These are phyloP conservation scores for Chamaea fasciata DNA, from an alignment of 2,113 vertebrate genomes.

Conservation along the genomic window DNA sequence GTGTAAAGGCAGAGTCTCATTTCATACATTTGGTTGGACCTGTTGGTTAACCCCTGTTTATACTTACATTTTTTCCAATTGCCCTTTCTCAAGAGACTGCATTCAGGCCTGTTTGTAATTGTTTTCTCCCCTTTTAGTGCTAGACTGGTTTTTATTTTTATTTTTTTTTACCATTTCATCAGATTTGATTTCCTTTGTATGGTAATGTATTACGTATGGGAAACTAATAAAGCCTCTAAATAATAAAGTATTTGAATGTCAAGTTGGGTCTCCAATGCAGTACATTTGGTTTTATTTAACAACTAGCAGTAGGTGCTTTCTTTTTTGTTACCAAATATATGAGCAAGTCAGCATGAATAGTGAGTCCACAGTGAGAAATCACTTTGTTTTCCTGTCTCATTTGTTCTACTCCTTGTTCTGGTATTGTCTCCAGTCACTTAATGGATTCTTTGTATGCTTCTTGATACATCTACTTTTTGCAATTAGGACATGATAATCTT, in stretches of 20 bases:
- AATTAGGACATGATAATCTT: background rate
- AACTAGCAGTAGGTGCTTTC: background rate
- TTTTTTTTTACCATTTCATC: background rate
- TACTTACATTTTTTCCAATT: background rate
- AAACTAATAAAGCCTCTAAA: constrained; percentile 25
- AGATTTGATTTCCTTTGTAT: constrained; percentile 25
- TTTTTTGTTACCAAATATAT: constrained; percentile 5
- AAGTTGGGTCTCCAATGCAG: background rate
- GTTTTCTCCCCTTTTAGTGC: background rate
- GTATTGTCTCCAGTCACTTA: background rate
- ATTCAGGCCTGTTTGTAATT: background rate
- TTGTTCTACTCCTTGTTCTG: background rate
- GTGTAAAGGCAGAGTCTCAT: background rate
- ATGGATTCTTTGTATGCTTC: background rate
- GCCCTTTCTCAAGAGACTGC: background rate
- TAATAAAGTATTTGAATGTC: constrained; percentile 7
- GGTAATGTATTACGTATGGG: background rate
- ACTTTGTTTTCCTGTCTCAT: background rate
- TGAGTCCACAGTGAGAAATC: background rate
- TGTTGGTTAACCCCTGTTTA: constrained; percentile 41
- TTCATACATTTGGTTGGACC: background rate
- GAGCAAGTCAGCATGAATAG: background rate
- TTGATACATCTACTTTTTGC: background rate
- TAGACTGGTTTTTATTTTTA: background rate
- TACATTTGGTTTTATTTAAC: constrained; percentile 44